phyloP scores from a whole-genome alignment of 1,140 invertebrate genomes.

The Agraylea sexmaculata region DNA sequence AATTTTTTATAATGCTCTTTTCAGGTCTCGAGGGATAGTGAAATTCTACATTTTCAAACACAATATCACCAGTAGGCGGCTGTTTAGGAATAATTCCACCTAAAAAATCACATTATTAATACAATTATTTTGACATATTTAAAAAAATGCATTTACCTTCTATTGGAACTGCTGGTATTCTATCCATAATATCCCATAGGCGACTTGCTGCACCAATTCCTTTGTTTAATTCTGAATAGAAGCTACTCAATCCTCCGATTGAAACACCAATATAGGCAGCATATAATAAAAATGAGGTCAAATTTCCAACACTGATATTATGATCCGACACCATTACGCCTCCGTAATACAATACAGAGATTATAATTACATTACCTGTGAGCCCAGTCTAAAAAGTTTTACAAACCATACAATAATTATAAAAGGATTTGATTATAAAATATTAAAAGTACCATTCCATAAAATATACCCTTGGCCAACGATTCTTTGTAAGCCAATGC shows the following conservation, averaged over 20 bases:
- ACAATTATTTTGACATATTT: neutral
- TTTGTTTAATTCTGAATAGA: conserved; percentile 89
- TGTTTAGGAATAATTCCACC: conserved; percentile 42
- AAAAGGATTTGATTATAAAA: conserved; percentile 6
- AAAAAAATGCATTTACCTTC: conserved; percentile 35
- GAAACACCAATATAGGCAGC: conserved; percentile 87
- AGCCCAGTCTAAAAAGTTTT: conserved; percentile 67
- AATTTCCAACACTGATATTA: conserved; percentile 73
- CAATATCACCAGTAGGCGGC: conserved; percentile 50
- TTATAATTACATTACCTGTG: conserved; percentile 82
- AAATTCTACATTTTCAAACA: conserved; percentile 60
- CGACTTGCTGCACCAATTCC: conserved; percentile 81
- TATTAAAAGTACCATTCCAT: conserved; percentile 62
- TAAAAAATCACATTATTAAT: conserved; percentile 24
- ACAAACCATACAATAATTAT: conserved; percentile 4
- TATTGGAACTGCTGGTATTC: conserved; percentile 60
- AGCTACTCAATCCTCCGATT: conserved; percentile 72
- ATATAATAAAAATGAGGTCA: conserved; percentile 87
- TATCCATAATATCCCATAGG: conserved; percentile 82
- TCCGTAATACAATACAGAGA: conserved; percentile 89
- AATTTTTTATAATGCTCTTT: conserved; percentile 47
- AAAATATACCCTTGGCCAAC: conserved; percentile 77
- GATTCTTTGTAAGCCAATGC: conserved; percentile 78
- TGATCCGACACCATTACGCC: conserved; percentile 75
- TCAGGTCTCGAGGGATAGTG: conserved; percentile 63